A percentile compares a stretch with the other conserved stretches of the same genome.
These are phyloP conservation scores for Boloria euphrosyne DNA, from an alignment of 2,888 invertebrate species.

Conservation along the genomic window DNA sequence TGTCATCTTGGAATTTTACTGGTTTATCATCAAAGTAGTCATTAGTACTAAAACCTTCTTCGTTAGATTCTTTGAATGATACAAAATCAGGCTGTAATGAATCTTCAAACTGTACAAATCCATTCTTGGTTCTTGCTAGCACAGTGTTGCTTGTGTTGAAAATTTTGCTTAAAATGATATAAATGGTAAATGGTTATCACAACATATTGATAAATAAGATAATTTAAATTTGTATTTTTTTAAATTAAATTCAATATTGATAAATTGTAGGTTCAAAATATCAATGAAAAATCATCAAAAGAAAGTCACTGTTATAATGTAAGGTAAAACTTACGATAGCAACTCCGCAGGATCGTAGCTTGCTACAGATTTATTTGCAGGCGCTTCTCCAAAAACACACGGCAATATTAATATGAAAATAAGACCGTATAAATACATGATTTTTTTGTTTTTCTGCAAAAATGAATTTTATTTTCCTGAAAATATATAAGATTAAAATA, in stretches of 20 bases:
- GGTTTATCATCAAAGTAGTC: background rate
- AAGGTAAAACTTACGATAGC: constrained; percentile 45
- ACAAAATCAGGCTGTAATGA: constrained; percentile 7
- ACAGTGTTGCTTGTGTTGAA: constrained; percentile 35
- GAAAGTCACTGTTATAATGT: background rate
- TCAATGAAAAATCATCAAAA: background rate
- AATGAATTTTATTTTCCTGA: background rate
- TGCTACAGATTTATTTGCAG: constrained; percentile 32
- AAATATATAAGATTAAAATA: too few relatives aligned
- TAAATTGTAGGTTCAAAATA: too few relatives aligned
- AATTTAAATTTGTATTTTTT: too few relatives aligned
- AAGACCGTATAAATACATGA: background rate
- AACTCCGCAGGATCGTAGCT: constrained; percentile 48
- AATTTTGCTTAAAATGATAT: constrained; percentile 47
- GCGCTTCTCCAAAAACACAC: constrained; percentile 9
- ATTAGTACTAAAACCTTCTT: background rate
- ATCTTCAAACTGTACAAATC: constrained; percentile 41
- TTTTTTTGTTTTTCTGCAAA: background rate
- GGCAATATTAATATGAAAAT: background rate
- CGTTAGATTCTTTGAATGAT: background rate
- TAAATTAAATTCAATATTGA: too few relatives aligned
- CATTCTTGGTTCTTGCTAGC: constrained; percentile 39
- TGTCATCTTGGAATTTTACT: constrained; percentile 1
- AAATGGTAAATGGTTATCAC: background rate
- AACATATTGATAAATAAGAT: too few relatives aligned